Evolutionary conservation across 2,888 invertebrate species (phyloP), one percentile per base, ranked within the genome.

Genomic region (Scaptomyza flava): DNA sequence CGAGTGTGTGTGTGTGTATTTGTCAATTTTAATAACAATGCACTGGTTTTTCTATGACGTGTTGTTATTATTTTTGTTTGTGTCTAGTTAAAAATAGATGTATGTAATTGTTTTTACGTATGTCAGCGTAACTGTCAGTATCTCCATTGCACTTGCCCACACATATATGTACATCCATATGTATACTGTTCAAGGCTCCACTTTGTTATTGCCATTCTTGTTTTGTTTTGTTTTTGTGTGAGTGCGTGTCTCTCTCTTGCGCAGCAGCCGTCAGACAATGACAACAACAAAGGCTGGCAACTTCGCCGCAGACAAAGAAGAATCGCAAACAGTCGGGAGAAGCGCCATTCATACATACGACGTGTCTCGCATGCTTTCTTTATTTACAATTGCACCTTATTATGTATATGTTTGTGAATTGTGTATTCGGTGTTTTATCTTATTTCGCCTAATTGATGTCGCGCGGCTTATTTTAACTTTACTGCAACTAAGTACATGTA

Each of bases 271-370:
- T 64, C 62, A 53, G 51, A 56, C 61, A 56, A 56, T 77, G 68
- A 66, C 76, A 82, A 77, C 68, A 84, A 87, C 78, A 85, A 85
- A 84, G 67, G 61, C 63, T 59, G 27, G 46, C 66, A 79, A 81
- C 85, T 73, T 67, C 77, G 64, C 68, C 51, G 59, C 68, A 75
- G 51, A 72, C 73, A 72, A 80, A 79, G 79, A 60, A 72, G 61
- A 72, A 67, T 56, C 52, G 46, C 33, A 45, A 50, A 47, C 43
- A 34, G 33, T 27, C 9, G 23, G 45, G 52, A 71, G 48, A 53
- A 53, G 62, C 54, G 60, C 58, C 72, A 69, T 60, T 77, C 65
- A 60, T 56, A 42, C 63, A 50, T 45, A 34, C 50, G 34, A 46
- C 31, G 48, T 54, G 50, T 51, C 14, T 36, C 31, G 31, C 59